These are phyloP conservation scores for Rhinogobio ventralis DNA, from an alignment of 2,797 vertebrate species.

Conservation along the genomic window DNA sequence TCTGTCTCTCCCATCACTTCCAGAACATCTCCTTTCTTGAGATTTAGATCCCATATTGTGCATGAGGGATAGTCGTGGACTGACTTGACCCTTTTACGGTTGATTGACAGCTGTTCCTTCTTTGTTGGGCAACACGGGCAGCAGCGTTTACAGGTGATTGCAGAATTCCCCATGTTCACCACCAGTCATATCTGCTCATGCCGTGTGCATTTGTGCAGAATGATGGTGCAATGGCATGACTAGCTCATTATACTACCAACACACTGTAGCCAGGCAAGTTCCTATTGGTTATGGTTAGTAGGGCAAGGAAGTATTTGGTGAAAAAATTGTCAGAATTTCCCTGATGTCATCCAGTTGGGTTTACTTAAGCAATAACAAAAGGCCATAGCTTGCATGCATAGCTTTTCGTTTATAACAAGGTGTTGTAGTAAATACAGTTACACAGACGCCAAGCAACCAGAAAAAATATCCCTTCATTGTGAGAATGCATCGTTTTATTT, in stretches of 20 bases:
- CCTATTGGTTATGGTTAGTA: background rate
- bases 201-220: background rate
- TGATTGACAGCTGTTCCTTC: background rate
- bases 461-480: background rate
- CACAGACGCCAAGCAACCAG: background rate
- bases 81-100: slow-evolving; percentile 7
- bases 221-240: background rate
- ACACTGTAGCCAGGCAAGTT: slow-evolving; percentile 52
- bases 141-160: slow-evolving; percentile 17
- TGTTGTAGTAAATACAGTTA: background rate
- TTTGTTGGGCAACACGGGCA: background rate
- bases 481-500: background rate
- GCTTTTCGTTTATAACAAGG: background rate
- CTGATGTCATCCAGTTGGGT: slow-evolving; percentile 7
- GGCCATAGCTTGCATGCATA: background rate
- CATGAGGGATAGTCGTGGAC: slow-evolving; percentile 44
- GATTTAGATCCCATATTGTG: slow-evolving; percentile 42
- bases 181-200: background rate
- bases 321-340: slow-evolving; percentile 30
- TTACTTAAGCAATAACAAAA: slow-evolving; percentile 22
- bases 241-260: background rate
- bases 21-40: slow-evolving; percentile 63
- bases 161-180: slow-evolving; percentile 52
- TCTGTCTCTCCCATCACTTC: slow-evolving; percentile 54
- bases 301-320: slow-evolving; percentile 1